phyloP scores from a whole-genome alignment of 1,140 invertebrate genomes.

The Conus betulinus region DNA sequence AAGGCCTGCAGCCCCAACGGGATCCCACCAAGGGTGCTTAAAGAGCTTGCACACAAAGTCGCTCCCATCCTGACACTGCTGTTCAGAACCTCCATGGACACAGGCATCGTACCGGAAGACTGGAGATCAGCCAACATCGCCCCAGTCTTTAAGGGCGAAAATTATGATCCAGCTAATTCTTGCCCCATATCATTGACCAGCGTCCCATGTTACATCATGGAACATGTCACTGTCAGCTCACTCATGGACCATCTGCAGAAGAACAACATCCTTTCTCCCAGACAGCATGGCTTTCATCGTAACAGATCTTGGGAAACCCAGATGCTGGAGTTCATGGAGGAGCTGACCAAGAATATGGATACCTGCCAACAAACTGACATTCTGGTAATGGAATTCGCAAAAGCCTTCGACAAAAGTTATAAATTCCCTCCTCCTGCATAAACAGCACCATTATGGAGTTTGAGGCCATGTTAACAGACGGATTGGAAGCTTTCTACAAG shows the following conservation, averaged over 20 bases:
- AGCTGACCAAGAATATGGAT: constrained; percentile 30
- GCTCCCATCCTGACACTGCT: constrained; percentile 30
- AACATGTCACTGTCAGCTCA: constrained; percentile 30
- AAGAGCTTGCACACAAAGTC: constrained; percentile 38
- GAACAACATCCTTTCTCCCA: constrained; percentile 5
- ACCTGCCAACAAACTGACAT: constrained; percentile 32
- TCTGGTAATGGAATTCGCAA: constrained; percentile 22
- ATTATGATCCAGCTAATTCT: constrained; percentile 35
- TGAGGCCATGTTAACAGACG: constrained; percentile 31
- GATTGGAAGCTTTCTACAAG: constrained; percentile 35
- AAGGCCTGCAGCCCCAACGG: constrained; percentile 44
- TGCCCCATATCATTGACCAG: constrained; percentile 42
- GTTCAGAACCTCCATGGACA: constrained; percentile 38
- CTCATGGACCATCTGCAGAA: constrained; percentile 38
- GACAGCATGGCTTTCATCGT: constrained; percentile 38
- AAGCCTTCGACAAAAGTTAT: constrained; percentile 43
- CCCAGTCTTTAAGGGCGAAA: constrained; percentile 34
- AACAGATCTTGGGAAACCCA: constrained; percentile 44
- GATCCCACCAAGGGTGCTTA: constrained; percentile 28
- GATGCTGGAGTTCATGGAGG: constrained; percentile 44
- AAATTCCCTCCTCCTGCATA: constrained; percentile 37
- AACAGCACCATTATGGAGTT: constrained; percentile 40
- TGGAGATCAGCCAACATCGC: constrained; percentile 34
- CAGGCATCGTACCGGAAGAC: constrained; percentile 37
- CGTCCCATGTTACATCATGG: constrained; percentile 36